These are phyloP conservation scores for Podargus strigoides DNA, from an alignment of 2,797 vertebrate genomes.

Conservation along the genomic window DNA sequence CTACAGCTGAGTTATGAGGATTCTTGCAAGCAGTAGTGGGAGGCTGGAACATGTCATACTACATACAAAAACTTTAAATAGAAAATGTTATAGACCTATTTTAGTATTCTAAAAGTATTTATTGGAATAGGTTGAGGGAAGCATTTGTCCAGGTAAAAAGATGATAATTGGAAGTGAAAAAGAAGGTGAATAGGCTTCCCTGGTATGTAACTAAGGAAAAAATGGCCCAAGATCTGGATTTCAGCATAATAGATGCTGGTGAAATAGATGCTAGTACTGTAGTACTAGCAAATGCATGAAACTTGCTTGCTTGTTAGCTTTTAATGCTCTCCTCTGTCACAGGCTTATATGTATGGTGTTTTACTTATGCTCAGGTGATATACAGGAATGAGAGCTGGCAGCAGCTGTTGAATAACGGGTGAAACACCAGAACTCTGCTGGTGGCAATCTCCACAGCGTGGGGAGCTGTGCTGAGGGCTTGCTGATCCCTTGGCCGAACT, in stretches of 20 bases:
- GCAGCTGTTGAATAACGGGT: slow-evolving; percentile 14
- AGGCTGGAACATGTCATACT: background rate
- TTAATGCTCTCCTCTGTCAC: background rate
- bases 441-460: background rate
- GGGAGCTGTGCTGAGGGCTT: background rate
- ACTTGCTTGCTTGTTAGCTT: background rate
- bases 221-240: background rate
- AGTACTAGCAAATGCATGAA: background rate
- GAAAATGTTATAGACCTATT: background rate
- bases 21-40: background rate
- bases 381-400: background rate
- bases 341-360: background rate
- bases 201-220: background rate
- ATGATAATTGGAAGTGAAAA: background rate
- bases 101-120: background rate
- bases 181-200: background rate
- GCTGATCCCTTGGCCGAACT: background rate
- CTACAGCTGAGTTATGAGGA: background rate
- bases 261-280: background rate
- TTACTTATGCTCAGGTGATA: slow-evolving; percentile 28
- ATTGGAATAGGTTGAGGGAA: background rate
- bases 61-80: background rate
- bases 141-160: background rate
- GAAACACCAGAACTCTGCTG: background rate
- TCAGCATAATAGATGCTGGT: background rate